phyloP scores from a whole-genome alignment of 2,888 invertebrate species.

The Cephus nigrinus region DNA sequence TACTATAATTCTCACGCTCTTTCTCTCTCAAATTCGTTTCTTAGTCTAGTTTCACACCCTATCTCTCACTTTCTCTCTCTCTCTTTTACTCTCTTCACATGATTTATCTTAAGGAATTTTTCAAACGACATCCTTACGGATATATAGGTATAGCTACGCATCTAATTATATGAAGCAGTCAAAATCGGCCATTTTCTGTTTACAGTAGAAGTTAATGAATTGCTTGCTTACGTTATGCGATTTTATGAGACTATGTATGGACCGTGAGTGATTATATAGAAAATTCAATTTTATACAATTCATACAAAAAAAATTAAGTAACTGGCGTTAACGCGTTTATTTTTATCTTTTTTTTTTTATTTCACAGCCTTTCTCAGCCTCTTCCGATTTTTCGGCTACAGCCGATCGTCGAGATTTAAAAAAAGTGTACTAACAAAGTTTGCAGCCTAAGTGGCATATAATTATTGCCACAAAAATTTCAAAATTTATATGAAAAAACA shows the following conservation, averaged over 20 bases:
- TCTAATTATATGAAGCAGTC: not conserved
- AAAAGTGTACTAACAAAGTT: not conserved
- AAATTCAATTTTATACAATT: not conserved
- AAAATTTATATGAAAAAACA: not conserved
- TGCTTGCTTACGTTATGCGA: too few species aligned
- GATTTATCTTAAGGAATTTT: not conserved
- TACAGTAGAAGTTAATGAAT: not conserved
- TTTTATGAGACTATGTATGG: too few species aligned
- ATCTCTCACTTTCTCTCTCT: not conserved
- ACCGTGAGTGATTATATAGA: not conserved
- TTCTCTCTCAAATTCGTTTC: not conserved
- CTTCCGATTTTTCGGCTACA: not conserved
- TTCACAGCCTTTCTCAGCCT: conserved; percentile 1
- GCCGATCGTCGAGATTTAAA: not conserved
- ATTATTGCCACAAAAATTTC: not conserved
- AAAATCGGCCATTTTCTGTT: not conserved
- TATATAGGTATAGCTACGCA: not conserved
- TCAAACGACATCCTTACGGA: not conserved
- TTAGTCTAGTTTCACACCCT: not conserved
- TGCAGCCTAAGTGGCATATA: not conserved
- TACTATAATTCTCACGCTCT: not conserved
- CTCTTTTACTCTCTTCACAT: not conserved
- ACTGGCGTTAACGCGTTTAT: not conserved
- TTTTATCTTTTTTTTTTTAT: not conserved
- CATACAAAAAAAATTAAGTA: not conserved